A percentile compares a stretch with the other conserved stretches of the same genome.
Conservation (phyloP, 2,888 invertebrate genomes). For the Uropetala carovei region DNA sequence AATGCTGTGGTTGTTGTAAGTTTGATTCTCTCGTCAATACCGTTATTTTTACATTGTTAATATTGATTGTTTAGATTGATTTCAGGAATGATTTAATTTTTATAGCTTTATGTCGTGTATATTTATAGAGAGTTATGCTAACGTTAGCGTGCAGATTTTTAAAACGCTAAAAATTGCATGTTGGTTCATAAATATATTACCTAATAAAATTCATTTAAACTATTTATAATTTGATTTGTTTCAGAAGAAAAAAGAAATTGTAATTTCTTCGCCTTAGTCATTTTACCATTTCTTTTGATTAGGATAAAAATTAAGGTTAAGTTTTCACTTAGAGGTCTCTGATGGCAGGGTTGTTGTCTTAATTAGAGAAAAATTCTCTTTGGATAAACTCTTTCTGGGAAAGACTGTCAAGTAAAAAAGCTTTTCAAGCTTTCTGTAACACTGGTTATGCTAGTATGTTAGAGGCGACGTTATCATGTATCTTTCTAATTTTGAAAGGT, state of each 20-base stretch:
- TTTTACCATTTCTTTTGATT: background rate
- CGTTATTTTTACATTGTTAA: conserved; percentile 41
- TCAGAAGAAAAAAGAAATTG: background rate
- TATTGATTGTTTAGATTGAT: conserved; percentile 31
- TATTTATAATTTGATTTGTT: background rate
- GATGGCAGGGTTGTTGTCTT: background rate
- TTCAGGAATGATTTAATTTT: conserved; percentile 40
- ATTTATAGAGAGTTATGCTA: background rate
- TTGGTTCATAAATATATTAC: background rate
- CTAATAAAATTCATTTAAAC: background rate
- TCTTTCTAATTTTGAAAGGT: conserved; percentile 7
- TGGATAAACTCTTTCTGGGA: conserved; percentile 32
- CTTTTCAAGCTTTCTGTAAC: conserved; percentile 17
- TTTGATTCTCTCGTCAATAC: conserved; percentile 21
- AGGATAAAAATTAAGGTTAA: background rate
- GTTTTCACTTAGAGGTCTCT: background rate
- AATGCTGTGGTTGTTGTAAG: conserved; percentile 32
- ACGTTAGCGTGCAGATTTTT: background rate
- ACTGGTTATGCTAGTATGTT: conserved; percentile 13
- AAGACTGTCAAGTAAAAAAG: conserved; percentile 7
- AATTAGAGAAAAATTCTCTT: conserved; percentile 23
- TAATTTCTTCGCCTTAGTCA: background rate
- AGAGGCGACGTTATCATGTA: background rate
- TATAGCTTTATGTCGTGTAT: conserved; percentile 1
- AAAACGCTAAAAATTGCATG: background rate